Conservation (phyloP, 2,113 vertebrate species). For the Podarcis muralis region DNA sequence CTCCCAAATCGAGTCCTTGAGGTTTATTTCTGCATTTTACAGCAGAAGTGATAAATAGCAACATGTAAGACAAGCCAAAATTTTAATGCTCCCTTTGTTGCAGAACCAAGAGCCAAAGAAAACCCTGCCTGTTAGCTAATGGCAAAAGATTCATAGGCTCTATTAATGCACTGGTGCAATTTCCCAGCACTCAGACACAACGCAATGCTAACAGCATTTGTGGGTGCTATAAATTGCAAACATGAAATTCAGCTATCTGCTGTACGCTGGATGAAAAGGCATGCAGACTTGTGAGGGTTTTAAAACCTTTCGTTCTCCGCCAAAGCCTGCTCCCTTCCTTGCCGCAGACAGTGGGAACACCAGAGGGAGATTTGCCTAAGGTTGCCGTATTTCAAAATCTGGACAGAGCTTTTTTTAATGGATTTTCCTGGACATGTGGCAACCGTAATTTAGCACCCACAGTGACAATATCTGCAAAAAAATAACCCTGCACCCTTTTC, state of each 20-base stretch:
- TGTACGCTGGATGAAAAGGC: background rate
- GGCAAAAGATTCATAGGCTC: background rate
- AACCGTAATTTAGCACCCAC: too few species aligned
- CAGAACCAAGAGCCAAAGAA: background rate
- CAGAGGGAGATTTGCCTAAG: background rate
- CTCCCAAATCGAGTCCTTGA: background rate
- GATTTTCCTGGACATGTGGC: too few species aligned
- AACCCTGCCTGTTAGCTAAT: background rate
- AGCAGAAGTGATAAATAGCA: background rate
- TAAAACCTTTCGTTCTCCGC: background rate
- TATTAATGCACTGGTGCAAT: background rate
- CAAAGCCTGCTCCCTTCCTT: background rate
- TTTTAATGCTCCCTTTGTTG: background rate
- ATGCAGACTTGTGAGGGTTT: too few species aligned
- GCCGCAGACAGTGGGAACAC: background rate
- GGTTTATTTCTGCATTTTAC: slow-evolving; percentile 10
- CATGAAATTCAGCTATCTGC: background rate
- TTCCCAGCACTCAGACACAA: background rate
- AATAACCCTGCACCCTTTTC: background rate
- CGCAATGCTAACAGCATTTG: background rate
- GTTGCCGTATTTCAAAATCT: too few species aligned
- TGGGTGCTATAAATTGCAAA: background rate
- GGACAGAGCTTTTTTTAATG: too few species aligned
- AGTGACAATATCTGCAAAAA: too few species aligned
- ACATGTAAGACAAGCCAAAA: background rate